These are phyloP conservation scores for Drosophila antonietae DNA, from an alignment of 2,888 invertebrate genomes.

Conservation along the genomic window DNA sequence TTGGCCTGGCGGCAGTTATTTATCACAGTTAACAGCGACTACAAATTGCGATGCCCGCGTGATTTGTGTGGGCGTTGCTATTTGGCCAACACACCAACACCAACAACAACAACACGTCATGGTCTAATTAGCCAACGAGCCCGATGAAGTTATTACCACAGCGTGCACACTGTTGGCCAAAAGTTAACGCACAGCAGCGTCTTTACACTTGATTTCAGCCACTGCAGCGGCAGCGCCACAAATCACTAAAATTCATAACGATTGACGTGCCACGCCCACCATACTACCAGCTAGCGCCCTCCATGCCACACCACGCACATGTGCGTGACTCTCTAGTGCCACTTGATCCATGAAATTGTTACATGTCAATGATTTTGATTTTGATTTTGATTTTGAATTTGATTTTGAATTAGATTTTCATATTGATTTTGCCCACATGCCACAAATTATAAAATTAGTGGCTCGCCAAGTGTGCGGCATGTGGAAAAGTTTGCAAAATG, in stretches of 20 bases:
- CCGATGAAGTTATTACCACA: conserved; percentile 55
- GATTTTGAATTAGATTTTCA: conserved; percentile 27
- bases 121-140: conserved; percentile 61
- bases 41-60: conserved; percentile 45
- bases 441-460: conserved; percentile 39
- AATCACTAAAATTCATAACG: conserved; percentile 24
- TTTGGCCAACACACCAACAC: conserved; percentile 26
- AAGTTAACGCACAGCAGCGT: conserved; percentile 61
- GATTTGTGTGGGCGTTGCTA: conserved; percentile 60
- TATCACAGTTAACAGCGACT: conserved; percentile 39
- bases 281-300: no score
- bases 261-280: conserved; percentile 3
- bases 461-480: conserved; percentile 2
- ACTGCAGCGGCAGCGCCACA: conserved; percentile 29
- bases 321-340: conserved; percentile 20
- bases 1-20: conserved; percentile 49
- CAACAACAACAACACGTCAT: conserved; percentile 53
- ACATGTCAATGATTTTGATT: conserved; percentile 69
- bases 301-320: background rate
- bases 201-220: conserved; percentile 61
- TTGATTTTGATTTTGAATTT: conserved; percentile 31
- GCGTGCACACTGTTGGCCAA: conserved; percentile 36
- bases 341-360: conserved; percentile 71
- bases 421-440: conserved; percentile 21
- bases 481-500: background rate